Evolutionary conservation across 2,113 vertebrate species (phyloP).

Genomic region (Mola mola): DNA sequence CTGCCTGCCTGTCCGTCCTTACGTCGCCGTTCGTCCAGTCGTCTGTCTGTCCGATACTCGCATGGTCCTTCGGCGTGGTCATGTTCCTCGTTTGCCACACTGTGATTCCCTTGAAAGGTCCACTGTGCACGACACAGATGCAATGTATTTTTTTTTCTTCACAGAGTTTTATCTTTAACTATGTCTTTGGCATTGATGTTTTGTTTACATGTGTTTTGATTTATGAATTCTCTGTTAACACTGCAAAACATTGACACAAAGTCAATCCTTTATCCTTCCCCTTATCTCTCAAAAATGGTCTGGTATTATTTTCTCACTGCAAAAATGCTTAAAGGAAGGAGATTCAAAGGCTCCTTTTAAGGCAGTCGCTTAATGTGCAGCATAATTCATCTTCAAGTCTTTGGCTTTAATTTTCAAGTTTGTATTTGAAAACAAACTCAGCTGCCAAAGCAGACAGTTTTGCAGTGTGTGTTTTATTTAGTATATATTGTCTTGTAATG

Average conservation of each 20-base stretch:
- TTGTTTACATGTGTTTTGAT: slow-evolving; percentile 40
- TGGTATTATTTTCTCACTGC: not conserved
- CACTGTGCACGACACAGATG: slow-evolving; percentile 65
- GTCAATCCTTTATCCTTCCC: not conserved
- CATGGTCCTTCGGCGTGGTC: slow-evolving; percentile 74
- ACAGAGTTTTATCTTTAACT: slow-evolving; percentile 52
- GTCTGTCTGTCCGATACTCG: slow-evolving; percentile 76
- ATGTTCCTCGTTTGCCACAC: slow-evolving; percentile 64
- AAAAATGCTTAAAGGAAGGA: not conserved
- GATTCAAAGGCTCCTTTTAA: not conserved
- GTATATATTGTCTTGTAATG: slow-evolving; percentile 54
- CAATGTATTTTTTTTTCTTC: slow-evolving; percentile 55
- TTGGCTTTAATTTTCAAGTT: too few relatives aligned
- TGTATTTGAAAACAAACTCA: slow-evolving; percentile 6
- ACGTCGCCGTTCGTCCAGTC: slow-evolving; percentile 72
- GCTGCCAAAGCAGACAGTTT: slow-evolving; percentile 42
- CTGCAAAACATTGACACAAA: slow-evolving; percentile 60
- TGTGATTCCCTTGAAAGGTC: slow-evolving; percentile 73
- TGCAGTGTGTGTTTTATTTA: slow-evolving; percentile 62
- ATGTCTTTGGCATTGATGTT: slow-evolving; percentile 38
- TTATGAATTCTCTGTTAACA: slow-evolving; percentile 36
- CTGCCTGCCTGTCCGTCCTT: slow-evolving; percentile 74
- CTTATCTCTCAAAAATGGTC: not conserved
- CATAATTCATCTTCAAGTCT: not conserved
- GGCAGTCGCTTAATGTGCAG: not conserved